Evolutionary conservation across 2,888 invertebrate species (phyloP).

Genomic region (Phania funesta): DNA sequence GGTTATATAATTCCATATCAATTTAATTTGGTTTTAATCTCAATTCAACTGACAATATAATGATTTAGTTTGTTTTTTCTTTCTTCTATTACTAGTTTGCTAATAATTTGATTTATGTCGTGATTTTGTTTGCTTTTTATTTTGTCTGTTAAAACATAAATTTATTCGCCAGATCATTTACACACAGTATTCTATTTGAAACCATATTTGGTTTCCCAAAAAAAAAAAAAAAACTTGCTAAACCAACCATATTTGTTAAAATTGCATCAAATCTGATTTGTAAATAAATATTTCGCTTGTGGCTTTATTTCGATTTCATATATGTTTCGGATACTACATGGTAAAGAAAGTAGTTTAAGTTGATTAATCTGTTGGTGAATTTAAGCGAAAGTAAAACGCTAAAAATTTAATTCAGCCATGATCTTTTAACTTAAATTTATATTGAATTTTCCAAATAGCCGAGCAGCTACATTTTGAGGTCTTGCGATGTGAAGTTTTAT

Average conservation of each 20-base stretch:
- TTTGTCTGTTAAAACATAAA: constrained; percentile 45
- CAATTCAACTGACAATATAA: constrained; percentile 43
- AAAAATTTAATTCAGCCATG: too few species aligned
- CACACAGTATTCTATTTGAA: constrained; percentile 60
- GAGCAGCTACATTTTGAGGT: too few species aligned
- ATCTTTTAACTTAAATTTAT: too few species aligned
- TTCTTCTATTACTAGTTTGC: neutral
- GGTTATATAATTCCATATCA: constrained; percentile 33
- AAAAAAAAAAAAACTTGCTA: constrained; percentile 9
- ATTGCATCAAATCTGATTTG: constrained; percentile 48
- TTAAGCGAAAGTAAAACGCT: too few species aligned
- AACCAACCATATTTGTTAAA: constrained; percentile 43
- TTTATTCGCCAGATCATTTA: constrained; percentile 57
- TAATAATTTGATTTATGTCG: constrained; percentile 39
- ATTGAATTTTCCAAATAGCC: too few species aligned
- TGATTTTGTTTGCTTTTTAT: constrained; percentile 37
- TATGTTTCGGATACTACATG: neutral
- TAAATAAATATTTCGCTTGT: constrained; percentile 38
- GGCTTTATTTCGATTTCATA: constrained; percentile 21
- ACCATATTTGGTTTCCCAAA: constrained; percentile 66
- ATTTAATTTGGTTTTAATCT: constrained; percentile 21
- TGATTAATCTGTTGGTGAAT: neutral
- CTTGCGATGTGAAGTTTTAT: too few species aligned
- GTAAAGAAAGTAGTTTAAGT: neutral
- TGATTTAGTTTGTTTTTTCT: constrained; percentile 29